Evolutionary conservation across 2,888 invertebrate species (phyloP).

Genomic region (Danaus chrysippus): DNA sequence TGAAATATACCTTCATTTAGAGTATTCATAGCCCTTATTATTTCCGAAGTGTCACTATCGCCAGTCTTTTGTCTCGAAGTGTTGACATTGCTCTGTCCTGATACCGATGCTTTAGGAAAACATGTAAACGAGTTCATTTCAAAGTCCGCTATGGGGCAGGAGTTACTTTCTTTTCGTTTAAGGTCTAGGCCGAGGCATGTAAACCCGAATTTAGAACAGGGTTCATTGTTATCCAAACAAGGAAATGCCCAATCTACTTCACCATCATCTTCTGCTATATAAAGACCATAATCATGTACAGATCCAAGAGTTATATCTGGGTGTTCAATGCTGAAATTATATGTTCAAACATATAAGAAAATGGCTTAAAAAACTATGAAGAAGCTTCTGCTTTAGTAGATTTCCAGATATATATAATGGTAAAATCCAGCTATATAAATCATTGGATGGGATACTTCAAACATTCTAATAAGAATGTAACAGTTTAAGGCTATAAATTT

Average conservation of each 20-base stretch:
- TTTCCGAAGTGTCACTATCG: conserved; percentile 70
- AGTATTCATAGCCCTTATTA: conserved; percentile 65
- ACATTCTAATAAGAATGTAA: too few relatives aligned
- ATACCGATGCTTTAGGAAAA: conserved; percentile 57
- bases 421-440: too few relatives aligned
- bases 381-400: too few relatives aligned
- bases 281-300: conserved; percentile 88
- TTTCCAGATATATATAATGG: too few relatives aligned
- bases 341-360: neutral
- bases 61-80: conserved; percentile 62
- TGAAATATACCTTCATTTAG: conserved; percentile 63
- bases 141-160: conserved; percentile 63
- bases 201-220: conserved; percentile 96
- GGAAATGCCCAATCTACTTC: conserved; percentile 97
- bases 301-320: conserved; percentile 81
- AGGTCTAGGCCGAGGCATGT: conserved; percentile 91
- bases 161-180: conserved; percentile 57
- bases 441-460: too few relatives aligned
- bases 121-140: conserved; percentile 55
- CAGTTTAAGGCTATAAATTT: too few relatives aligned
- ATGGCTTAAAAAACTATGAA: too few relatives aligned
- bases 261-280: conserved; percentile 97
- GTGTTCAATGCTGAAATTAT: conserved; percentile 77
- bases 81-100: conserved; percentile 60
- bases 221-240: conserved; percentile 91